Conservation (phyloP, 2,888 invertebrate genomes). For the Synergus japonicus region DNA sequence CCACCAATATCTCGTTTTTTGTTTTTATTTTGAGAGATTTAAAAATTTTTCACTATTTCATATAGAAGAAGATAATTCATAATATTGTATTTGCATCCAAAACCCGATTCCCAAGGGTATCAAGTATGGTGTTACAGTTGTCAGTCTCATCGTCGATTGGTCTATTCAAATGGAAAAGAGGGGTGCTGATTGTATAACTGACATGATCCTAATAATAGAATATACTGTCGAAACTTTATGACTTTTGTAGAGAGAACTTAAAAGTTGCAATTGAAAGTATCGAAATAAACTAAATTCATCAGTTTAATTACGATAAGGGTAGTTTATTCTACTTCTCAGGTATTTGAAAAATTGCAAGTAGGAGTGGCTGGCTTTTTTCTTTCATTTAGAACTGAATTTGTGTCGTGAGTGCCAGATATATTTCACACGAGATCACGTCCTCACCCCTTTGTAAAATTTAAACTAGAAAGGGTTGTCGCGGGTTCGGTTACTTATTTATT, state of each 20-base stretch:
- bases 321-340: not conserved
- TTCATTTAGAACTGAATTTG: not conserved
- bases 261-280: not conserved
- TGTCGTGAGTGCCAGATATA: conserved; percentile 1
- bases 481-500: conserved; percentile 74
- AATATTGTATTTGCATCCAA: conserved; percentile 16
- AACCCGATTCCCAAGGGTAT: conserved; percentile 72
- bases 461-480: conserved; percentile 67
- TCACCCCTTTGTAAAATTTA: conserved; percentile 63
- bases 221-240: conserved; percentile 62
- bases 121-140: conserved; percentile 68
- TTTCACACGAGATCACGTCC: conserved; percentile 28
- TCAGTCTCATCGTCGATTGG: conserved; percentile 69
- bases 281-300: too few relatives aligned
- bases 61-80: not conserved
- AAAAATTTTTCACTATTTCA: too few relatives aligned
- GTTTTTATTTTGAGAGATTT: too few relatives aligned
- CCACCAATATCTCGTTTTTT: too few relatives aligned
- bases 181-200: conserved; percentile 63
- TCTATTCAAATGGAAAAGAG: conserved; percentile 73
- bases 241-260: not conserved
- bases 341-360: not conserved
- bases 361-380: not conserved
- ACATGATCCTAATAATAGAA: conserved; percentile 54
- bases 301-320: too few relatives aligned